These are phyloP conservation scores for Catocala nupta DNA, from an alignment of 2,888 invertebrate genomes.

Conservation along the genomic window DNA sequence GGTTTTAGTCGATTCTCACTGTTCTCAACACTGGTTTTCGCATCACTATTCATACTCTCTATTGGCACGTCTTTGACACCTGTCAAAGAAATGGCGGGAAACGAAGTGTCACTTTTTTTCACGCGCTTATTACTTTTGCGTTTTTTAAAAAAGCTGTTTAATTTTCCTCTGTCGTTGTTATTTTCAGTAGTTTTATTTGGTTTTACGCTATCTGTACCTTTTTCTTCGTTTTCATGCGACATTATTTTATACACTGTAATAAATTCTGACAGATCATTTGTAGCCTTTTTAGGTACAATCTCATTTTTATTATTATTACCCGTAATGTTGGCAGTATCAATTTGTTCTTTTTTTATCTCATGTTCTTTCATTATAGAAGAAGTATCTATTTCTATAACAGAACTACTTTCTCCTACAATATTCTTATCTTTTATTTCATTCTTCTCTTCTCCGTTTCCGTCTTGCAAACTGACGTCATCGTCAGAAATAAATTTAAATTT, in stretches of 20 bases:
- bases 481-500: constrained; percentile 54
- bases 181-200: constrained; percentile 8
- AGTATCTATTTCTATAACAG: constrained; percentile 9
- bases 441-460: constrained; percentile 15
- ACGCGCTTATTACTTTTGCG: constrained; percentile 48
- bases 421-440: constrained; percentile 13
- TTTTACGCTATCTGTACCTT: background rate
- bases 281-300: constrained; percentile 16
- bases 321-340: constrained; percentile 16
- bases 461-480: constrained; percentile 8
- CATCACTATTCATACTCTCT: constrained; percentile 23
- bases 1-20: constrained; percentile 36
- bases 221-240: constrained; percentile 23
- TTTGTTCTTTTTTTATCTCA: constrained; percentile 4
- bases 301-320: constrained; percentile 9
- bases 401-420: constrained; percentile 16
- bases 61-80: constrained; percentile 30
- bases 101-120: constrained; percentile 19
- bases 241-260: constrained; percentile 61
- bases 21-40: constrained; percentile 6
- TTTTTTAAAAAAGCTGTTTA: constrained; percentile 57
- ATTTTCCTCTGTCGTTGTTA: constrained; percentile 22
- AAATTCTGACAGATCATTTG: constrained; percentile 44
- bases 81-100: constrained; percentile 23
- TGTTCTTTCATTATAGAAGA: constrained; percentile 4